phyloP scores from a whole-genome alignment of 2,888 invertebrate genomes.

The Holacanthella duospinosa region DNA sequence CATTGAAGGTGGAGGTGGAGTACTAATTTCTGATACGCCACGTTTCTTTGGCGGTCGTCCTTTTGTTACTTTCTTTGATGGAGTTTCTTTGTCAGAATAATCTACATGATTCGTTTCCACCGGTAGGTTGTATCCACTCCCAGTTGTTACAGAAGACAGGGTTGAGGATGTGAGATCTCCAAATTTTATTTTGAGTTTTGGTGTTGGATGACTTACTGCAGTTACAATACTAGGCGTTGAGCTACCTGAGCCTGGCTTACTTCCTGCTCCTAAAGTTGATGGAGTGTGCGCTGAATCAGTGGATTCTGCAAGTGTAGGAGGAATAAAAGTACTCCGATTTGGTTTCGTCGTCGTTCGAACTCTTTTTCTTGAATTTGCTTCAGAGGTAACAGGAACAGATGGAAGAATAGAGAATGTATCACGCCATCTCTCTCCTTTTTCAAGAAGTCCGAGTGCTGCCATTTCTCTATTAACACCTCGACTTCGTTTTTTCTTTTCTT shows the following conservation, averaged over 20 bases:
- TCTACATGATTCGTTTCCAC: conserved; percentile 16
- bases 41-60: conserved; percentile 72
- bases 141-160: not conserved
- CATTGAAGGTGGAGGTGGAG: conserved; percentile 50
- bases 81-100: conserved; percentile 35
- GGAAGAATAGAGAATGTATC: conserved; percentile 12
- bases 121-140: conserved; percentile 9
- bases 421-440: conserved; percentile 24
- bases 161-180: conserved; percentile 19
- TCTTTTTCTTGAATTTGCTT: conserved; percentile 43
- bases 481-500: conserved; percentile 41
- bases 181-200: conserved; percentile 38
- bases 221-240: conserved; percentile 15
- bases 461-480: conserved; percentile 42
- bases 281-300: not conserved
- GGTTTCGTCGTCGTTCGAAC: conserved; percentile 27
- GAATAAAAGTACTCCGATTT: conserved; percentile 34
- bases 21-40: conserved; percentile 23
- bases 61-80: conserved; percentile 39
- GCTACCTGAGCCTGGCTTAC: not conserved
- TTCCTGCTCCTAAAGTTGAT: not conserved
- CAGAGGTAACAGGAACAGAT: conserved; percentile 18
- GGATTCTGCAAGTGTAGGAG: conserved; percentile 30
- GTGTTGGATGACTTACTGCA: conserved; percentile 35
- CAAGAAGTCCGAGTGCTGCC: conserved; percentile 35